A percentile compares a stretch with the other conserved stretches of the same genome.
phyloP scores from a whole-genome alignment of 1,140 invertebrate genomes.

The Trialeurodes vaporariorum region DNA sequence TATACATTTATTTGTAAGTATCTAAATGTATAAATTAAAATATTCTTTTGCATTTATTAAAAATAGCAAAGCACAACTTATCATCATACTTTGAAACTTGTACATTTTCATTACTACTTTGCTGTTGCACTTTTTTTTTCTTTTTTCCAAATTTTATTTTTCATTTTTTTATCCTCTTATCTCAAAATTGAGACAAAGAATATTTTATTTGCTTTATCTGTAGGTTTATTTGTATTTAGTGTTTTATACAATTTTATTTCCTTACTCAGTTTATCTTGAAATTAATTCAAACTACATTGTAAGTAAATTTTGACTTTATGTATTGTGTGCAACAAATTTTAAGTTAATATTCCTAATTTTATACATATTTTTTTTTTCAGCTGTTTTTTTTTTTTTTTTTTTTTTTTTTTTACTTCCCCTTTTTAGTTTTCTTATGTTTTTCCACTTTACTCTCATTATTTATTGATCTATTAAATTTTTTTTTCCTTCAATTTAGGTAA shows the following conservation, averaged over 20 bases:
- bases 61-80: neutral
- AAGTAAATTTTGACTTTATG: neutral
- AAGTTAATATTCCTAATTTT: neutral
- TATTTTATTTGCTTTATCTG: neutral
- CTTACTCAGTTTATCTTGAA: neutral
- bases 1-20: conserved; percentile 1
- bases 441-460: neutral
- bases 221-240: conserved; percentile 1
- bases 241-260: neutral
- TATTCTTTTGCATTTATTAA: conserved; percentile 1
- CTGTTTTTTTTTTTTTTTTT: neutral
- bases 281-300: neutral
- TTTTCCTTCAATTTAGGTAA: neutral
- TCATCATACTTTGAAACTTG: neutral
- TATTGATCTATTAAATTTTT: neutral
- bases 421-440: neutral
- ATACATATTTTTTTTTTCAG: neutral
- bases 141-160: neutral
- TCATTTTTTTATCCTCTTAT: neutral
- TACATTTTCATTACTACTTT: neutral
- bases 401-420: neutral
- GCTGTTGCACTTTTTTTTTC: neutral
- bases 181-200: neutral
- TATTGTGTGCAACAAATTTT: conserved; percentile 1
- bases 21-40: neutral